Evolutionary conservation across 1,140 invertebrate species (phyloP), one percentile per base, ranked within the genome.

Genomic region (Nephila pilipes): DNA sequence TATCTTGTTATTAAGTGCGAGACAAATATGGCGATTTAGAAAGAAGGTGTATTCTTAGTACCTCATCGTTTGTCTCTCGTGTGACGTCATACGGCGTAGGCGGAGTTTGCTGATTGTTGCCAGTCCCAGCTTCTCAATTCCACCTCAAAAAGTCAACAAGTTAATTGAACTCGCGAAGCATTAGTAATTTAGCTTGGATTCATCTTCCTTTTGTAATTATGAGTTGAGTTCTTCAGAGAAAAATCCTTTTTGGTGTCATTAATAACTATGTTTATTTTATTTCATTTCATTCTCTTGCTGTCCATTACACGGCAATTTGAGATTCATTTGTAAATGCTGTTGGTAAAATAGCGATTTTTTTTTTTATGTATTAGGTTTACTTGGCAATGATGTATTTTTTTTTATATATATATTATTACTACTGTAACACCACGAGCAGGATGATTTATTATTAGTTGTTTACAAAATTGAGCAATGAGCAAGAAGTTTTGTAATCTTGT

Each of bases 81-180:
- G 22, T 93, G 91, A 87, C 85, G 69, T 93, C 81, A 87, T 12
- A n/a, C n/a, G 10, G 54, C 58, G 58, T 87, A 54, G 91, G 91
- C 81, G 91, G 91, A 93, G 91, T 80, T 54, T 32, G 63, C 16
- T 87, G 83, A 93, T 92, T 57, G 90, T 85, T 93, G 83, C 65
- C 63, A 87, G 29, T 80, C 85, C 46, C 38, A 87, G 25, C 81
- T 93, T 60, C 85, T 79, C 91, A 93, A 93, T 93, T 87, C 85
- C 60, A 60, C 54, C 38, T 87, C 65, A 79, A n/a, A 87, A 93
- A 79, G 91, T 93, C 91, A 93, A 93, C 91, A 93, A 93, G 91
- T 93, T 93, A 93, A 93, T 93, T 93, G 91, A 93, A 87, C 54
- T 55, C 65, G 91, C 91, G 79, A 58, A 85, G 85, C 91, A 87